These are phyloP conservation scores for Platerodrilus igneus DNA, from an alignment of 2,888 invertebrate genomes.

Conservation along the genomic window DNA sequence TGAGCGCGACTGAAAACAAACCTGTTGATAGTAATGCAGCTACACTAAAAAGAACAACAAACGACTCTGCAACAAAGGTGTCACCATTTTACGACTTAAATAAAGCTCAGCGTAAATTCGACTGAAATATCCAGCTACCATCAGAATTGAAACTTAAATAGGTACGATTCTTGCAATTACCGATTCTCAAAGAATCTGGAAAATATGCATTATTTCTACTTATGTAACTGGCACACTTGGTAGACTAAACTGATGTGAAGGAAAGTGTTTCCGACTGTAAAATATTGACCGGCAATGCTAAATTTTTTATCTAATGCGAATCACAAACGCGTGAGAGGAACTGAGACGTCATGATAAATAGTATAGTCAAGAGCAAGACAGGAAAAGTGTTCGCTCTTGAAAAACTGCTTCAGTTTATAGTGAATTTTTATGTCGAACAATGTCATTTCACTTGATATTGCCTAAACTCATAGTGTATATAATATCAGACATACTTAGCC, in stretches of 20 bases:
- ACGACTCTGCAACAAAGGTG: constrained; percentile 8
- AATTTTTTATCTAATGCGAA: constrained; percentile 42
- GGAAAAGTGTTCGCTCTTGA: no score
- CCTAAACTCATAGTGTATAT: no score
- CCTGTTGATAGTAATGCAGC: constrained; percentile 11
- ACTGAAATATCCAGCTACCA: no score
- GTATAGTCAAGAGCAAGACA: constrained; percentile 32
- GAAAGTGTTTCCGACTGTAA: constrained; percentile 44
- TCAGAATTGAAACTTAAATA: no score
- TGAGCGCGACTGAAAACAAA: constrained; percentile 22
- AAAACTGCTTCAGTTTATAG: constrained; percentile 28
- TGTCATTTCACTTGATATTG: constrained; percentile 37
- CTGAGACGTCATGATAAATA: constrained; percentile 43
- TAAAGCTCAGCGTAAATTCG: no score
- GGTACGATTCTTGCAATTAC: no score
- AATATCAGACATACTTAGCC: no score
- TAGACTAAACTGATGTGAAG: constrained; percentile 27
- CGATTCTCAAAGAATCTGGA: constrained; percentile 22
- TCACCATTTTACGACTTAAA: no score
- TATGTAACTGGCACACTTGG: constrained; percentile 23
- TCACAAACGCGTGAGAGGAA: constrained; percentile 34
- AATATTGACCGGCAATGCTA: constrained; percentile 44
- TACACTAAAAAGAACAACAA: constrained; percentile 14
- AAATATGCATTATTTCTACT: constrained; percentile 25
- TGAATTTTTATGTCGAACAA: constrained; percentile 36